phyloP scores from a whole-genome alignment of 2,797 vertebrate species.

The Poeciliopsis turneri region DNA sequence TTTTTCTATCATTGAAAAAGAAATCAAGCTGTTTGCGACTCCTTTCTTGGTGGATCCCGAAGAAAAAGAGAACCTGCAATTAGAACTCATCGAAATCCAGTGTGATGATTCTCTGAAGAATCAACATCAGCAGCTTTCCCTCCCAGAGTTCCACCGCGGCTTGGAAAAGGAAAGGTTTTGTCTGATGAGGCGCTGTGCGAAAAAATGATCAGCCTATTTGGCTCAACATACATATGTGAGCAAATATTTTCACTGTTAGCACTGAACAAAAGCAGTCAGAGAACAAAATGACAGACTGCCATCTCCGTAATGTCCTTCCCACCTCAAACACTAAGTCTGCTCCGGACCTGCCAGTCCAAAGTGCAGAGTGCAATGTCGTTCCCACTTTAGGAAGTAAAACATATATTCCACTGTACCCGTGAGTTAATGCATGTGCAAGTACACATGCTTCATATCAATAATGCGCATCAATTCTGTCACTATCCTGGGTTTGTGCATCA shows the following conservation, averaged over 20 bases:
- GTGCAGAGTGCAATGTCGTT: not conserved
- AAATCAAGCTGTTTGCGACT: too few relatives aligned
- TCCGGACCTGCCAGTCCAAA: conserved; percentile 6
- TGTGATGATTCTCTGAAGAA: not conserved
- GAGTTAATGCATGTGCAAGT: not conserved
- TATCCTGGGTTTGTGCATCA: too few relatives aligned
- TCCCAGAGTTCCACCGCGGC: not conserved
- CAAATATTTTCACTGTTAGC: conserved; percentile 20
- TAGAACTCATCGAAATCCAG: not conserved
- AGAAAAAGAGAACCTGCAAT: too few relatives aligned
- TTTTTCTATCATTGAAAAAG: too few relatives aligned
- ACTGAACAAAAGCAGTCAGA: conserved; percentile 11
- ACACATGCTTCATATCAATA: not conserved
- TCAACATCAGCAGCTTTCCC: not conserved
- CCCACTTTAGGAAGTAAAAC: not conserved
- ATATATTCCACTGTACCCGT: not conserved
- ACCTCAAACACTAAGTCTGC: conserved; percentile 4
- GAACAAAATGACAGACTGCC: not conserved
- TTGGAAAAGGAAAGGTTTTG: not conserved
- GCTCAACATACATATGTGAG: conserved; percentile 28
- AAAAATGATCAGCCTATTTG: conserved; percentile 3
- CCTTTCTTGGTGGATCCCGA: too few relatives aligned
- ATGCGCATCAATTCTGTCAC: too few relatives aligned
- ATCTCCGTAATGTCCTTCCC: not conserved
- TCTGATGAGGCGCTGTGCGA: not conserved